Evolutionary conservation across 2,888 invertebrate species (phyloP).

Genomic region (Junonia oenone): DNA sequence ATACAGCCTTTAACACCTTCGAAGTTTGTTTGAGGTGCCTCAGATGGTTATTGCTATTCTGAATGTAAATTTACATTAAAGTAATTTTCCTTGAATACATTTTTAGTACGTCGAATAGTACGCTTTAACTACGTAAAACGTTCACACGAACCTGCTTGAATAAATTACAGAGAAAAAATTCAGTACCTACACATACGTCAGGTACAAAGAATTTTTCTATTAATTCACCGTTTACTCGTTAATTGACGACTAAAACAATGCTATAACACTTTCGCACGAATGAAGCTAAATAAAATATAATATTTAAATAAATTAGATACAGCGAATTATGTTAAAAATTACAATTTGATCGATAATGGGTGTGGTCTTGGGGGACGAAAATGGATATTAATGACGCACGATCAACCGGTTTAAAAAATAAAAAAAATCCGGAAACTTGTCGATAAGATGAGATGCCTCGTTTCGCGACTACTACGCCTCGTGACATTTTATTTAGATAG

Average conservation of each 20-base stretch:
- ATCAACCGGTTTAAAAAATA: conserved; percentile 10
- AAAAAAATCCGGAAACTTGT: conserved; percentile 20
- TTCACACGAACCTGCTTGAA: conserved; percentile 2
- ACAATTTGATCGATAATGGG: conserved; percentile 10
- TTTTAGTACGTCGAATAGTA: conserved; percentile 2
- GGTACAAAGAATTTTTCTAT: neutral
- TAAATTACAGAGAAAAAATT: conserved; percentile 1
- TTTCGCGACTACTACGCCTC: conserved; percentile 10
- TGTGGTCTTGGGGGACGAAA: conserved; percentile 6
- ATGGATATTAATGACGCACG: conserved; percentile 6
- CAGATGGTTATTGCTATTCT: neutral
- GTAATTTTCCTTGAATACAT: conserved; percentile 6
- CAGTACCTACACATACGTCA: neutral
- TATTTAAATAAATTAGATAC: neutral
- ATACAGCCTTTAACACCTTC: conserved; percentile 7
- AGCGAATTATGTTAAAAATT: neutral
- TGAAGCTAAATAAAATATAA: neutral
- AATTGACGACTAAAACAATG: neutral
- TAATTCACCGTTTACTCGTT: neutral
- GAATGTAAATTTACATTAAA: conserved; percentile 2
- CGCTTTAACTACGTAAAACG: neutral
- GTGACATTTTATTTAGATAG: conserved; percentile 29
- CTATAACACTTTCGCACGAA: neutral
- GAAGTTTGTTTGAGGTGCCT: conserved; percentile 3
- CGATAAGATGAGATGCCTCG: conserved; percentile 6